phyloP scores from a whole-genome alignment of 2,888 invertebrate genomes.

The Venustoraphidia nigricollis region DNA sequence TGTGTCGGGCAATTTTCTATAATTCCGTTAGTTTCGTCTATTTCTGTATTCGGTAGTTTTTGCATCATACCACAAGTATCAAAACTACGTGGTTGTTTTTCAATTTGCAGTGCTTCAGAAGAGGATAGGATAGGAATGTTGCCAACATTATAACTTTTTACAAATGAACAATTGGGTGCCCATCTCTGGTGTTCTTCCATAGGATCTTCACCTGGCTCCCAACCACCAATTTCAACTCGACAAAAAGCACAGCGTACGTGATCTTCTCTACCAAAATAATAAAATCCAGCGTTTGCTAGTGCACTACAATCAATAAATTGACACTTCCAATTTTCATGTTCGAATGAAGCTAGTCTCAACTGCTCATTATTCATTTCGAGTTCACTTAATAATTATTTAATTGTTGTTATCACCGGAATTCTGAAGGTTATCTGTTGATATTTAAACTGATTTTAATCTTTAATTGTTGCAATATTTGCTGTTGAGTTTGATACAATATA shows the following conservation, averaged over 20 bases:
- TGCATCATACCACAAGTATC: slow-evolving; percentile 26
- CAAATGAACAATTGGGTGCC: slow-evolving; percentile 66
- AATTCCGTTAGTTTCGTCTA: slow-evolving; percentile 17
- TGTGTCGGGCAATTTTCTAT: slow-evolving; percentile 2
- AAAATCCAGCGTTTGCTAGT: slow-evolving; percentile 71
- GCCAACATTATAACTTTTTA: slow-evolving; percentile 45
- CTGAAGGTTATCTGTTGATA: no score
- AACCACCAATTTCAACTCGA: slow-evolving; percentile 61
- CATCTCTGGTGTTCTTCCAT: slow-evolving; percentile 65
- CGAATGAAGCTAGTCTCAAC: slow-evolving; percentile 47
- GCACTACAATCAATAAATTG: slow-evolving; percentile 40
- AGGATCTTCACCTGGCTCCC: slow-evolving; percentile 72
- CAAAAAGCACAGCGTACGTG: slow-evolving; percentile 72
- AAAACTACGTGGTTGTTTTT: slow-evolving; percentile 19
- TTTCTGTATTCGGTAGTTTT: slow-evolving; percentile 26
- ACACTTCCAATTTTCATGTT: slow-evolving; percentile 42
- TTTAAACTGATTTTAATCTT: no score
- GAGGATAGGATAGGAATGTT: slow-evolving; percentile 38
- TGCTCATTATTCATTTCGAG: slow-evolving; percentile 38
- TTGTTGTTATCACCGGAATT: no score
- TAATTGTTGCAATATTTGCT: no score
- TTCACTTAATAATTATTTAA: no score
- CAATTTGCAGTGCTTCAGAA: slow-evolving; percentile 19
- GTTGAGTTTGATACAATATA: no score
- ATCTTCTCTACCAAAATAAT: slow-evolving; percentile 58